Base-by-base conservation (phyloP, 2,888 invertebrate genomes). In the Lepidocyrtinus sp. region DNA sequence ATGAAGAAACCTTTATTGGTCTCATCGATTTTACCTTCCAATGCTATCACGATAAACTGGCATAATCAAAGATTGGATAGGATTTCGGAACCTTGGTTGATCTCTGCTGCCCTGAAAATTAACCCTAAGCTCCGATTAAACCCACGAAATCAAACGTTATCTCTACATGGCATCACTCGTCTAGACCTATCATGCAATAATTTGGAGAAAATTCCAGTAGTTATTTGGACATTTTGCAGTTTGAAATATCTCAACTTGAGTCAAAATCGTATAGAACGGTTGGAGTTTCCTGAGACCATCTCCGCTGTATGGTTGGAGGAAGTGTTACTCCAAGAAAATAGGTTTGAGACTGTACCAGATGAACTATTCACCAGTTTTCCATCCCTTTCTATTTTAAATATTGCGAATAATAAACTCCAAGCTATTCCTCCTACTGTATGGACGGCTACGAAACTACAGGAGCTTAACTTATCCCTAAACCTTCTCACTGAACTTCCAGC, bases 371-470 rank as follows among this genome's bases (percentile, higher is more conserved):
- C 85, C 1, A 91, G 92, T 2, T 90, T 98, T 71, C 95, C 96
- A 0, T 90, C 92, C 0, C 90, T 98, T 50, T 90, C 92, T 12
- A 93, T 94, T 1, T 90, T 99, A 84, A 97, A 98, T 89, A 93
- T 97, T n/a, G 96, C 97, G 0, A 96, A 97, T 89, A 99, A 99
- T 89, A 96, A 96, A 89, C 89, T 98, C 73, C 94, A 95, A 83
- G 89, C 91, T 65, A 90, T 98, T 73, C 97, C 98, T 0, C 92
- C 93, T 75, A 92, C 93, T 83, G 90, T 98, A 90, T 98, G 98
- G 98, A 90, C 92, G 15, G 93, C 97, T 0, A 94, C 96, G 0
- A 93, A 94, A 78, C 90, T 98, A 64, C 92, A 95, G 72, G 98
- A 98, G 89, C 89, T 98, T 27, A 97, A 96, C 89, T 94, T 94